Evolutionary conservation across 53 echinoderm and acorn worm species (phyloP).

Genomic region (Mesocentrotus franciscanus): DNA sequence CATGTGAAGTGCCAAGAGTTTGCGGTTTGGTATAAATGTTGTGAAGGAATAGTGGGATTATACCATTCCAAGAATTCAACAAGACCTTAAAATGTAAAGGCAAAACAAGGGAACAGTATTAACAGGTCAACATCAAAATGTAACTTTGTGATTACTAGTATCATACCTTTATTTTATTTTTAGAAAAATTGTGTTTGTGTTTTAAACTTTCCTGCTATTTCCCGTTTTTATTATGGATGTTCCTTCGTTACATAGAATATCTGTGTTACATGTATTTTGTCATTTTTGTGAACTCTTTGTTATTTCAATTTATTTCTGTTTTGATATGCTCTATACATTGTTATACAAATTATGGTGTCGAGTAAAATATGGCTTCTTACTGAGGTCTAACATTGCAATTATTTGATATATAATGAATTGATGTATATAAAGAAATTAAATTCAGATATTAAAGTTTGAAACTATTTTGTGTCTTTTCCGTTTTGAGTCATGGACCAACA

Average conservation of each 20-base stretch:
- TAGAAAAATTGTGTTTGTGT: background rate
- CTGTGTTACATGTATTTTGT: background rate
- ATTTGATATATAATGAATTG: conserved; percentile 2
- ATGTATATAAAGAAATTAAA: conserved; percentile 33
- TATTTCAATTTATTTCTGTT: background rate
- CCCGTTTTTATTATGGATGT: background rate
- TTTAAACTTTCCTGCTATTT: background rate
- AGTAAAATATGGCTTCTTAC: background rate
- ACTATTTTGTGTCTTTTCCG: background rate
- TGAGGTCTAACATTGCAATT: background rate
- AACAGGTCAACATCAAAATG: background rate
- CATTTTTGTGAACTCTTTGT: background rate
- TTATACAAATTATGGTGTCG: background rate
- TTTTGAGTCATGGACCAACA: too few relatives aligned
- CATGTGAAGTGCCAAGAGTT: background rate
- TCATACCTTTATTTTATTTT: background rate
- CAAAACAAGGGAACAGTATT: too few relatives aligned
- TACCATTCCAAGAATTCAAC: background rate
- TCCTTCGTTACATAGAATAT: background rate
- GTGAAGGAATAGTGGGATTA: background rate
- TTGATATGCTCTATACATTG: background rate
- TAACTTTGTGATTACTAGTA: background rate
- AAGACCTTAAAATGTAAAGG: too few relatives aligned
- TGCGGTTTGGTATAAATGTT: background rate
- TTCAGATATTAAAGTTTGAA: conserved; percentile 15